Percentiles rank a stretch among this genome's conserved stretches.
phyloP scores from a whole-genome alignment of 92 coral and sea anemone genomes.

The Parazoanthus swiftii region DNA sequence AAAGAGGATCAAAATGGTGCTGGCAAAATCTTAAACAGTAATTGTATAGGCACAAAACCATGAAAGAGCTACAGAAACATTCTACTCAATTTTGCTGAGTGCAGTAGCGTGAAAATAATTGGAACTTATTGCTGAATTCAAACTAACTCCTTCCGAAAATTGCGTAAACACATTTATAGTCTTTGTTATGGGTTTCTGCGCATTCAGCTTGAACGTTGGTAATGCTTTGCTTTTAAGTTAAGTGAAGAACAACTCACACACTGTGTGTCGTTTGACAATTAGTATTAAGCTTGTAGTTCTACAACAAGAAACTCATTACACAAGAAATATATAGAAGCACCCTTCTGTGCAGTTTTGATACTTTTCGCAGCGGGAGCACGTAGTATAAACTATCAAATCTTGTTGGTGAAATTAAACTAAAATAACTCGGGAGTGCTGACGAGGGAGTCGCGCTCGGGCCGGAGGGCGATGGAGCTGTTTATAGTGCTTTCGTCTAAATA shows the following conservation, averaged over 20 bases:
- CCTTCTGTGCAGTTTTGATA: constrained; percentile 29
- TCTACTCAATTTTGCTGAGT: not conserved
- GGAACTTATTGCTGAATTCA: not conserved
- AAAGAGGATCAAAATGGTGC: constrained; percentile 4
- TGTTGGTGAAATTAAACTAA: constrained; percentile 24
- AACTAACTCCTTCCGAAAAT: not conserved
- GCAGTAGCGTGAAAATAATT: not conserved
- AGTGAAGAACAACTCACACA: not conserved
- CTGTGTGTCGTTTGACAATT: not conserved
- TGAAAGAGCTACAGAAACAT: not conserved
- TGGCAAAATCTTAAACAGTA: not conserved
- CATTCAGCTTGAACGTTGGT: constrained; percentile 5
- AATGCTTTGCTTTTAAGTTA: not conserved
- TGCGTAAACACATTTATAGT: not conserved
- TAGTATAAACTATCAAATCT: not conserved
- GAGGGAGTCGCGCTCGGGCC: constrained; percentile 16
- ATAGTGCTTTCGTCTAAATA: constrained; percentile 26
- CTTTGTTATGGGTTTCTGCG: not conserved
- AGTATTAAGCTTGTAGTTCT: not conserved
- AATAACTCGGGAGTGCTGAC: constrained; percentile 20
- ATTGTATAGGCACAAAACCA: not conserved
- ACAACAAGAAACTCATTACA: not conserved
- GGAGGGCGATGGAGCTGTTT: constrained; percentile 27
- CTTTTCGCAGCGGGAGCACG: constrained; percentile 31
- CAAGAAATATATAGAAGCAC: not conserved